Evolutionary conservation across 2,797 vertebrate genomes (phyloP).

Genomic region (Carapus acus): DNA sequence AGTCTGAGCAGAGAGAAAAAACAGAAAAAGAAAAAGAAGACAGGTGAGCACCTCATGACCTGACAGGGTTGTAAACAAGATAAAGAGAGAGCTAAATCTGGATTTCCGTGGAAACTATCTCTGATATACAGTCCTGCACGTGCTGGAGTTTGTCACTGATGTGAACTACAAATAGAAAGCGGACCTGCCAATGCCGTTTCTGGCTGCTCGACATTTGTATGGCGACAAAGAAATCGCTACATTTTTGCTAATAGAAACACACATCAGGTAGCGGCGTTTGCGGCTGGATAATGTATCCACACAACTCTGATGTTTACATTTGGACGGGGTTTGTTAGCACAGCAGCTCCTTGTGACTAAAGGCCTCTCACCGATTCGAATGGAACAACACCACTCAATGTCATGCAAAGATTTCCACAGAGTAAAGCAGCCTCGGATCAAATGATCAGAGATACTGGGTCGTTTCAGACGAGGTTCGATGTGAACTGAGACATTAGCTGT

Average conservation of each 20-base stretch:
- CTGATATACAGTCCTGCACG: not conserved
- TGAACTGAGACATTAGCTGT: not conserved
- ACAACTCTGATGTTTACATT: slow-evolving; percentile 24
- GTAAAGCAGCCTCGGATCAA: not conserved
- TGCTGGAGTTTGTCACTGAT: slow-evolving; percentile 26
- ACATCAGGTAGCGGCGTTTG: slow-evolving; percentile 18
- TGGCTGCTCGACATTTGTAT: slow-evolving; percentile 33
- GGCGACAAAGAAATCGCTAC: slow-evolving; percentile 18
- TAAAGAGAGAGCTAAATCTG: not conserved
- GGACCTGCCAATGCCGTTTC: slow-evolving; percentile 22
- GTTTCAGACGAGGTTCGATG: not conserved
- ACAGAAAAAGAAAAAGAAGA: not conserved
- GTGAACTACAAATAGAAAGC: slow-evolving; percentile 30
- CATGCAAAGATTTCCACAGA: not conserved
- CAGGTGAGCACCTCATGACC: not conserved
- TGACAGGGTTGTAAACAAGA: not conserved
- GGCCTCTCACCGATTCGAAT: slow-evolving; percentile 1
- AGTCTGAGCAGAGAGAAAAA: slow-evolving; percentile 77
- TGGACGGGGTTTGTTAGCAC: slow-evolving; percentile 30
- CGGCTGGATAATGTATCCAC: slow-evolving; percentile 15
- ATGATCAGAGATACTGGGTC: too few relatives aligned
- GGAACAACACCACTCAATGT: slow-evolving; percentile 5
- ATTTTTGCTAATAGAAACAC: slow-evolving; percentile 30
- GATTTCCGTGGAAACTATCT: slow-evolving; percentile 11
- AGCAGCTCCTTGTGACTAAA: not conserved